Evolutionary conservation across 2,888 invertebrate genomes (phyloP).

Genomic region (Drosophila niveifrons): DNA sequence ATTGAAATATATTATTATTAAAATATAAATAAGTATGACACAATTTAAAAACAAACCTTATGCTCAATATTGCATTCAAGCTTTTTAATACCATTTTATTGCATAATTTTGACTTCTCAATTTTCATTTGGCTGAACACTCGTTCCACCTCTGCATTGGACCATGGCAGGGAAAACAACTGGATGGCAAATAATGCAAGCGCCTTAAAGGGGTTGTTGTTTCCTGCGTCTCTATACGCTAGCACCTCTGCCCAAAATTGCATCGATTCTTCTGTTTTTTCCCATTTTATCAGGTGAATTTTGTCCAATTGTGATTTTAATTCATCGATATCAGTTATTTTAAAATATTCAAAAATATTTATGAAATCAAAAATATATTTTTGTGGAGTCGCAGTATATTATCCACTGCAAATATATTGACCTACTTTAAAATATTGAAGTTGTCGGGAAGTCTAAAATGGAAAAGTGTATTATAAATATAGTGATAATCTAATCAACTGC

Average conservation of each 20-base stretch:
- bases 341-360: background rate
- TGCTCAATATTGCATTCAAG: constrained; percentile 18
- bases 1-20: too few relatives aligned
- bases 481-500: background rate
- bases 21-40: too few relatives aligned
- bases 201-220: background rate
- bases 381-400: too few relatives aligned
- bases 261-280: background rate
- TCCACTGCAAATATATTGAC: too few relatives aligned
- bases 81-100: constrained; percentile 5
- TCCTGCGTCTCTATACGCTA: background rate
- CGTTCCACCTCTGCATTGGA: constrained; percentile 8
- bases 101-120: constrained; percentile 7
- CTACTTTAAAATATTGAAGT: constrained; percentile 8
- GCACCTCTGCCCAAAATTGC: constrained; percentile 9
- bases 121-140: constrained; percentile 5
- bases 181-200: constrained; percentile 6
- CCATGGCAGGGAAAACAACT: background rate
- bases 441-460: constrained; percentile 20
- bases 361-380: background rate
- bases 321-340: too few relatives aligned
- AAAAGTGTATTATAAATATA: constrained; percentile 4
- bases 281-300: constrained; percentile 1
- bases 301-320: background rate
- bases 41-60: constrained; percentile 14